phyloP scores from a whole-genome alignment of 2,113 vertebrate genomes.

The Daboia siamensis region DNA sequence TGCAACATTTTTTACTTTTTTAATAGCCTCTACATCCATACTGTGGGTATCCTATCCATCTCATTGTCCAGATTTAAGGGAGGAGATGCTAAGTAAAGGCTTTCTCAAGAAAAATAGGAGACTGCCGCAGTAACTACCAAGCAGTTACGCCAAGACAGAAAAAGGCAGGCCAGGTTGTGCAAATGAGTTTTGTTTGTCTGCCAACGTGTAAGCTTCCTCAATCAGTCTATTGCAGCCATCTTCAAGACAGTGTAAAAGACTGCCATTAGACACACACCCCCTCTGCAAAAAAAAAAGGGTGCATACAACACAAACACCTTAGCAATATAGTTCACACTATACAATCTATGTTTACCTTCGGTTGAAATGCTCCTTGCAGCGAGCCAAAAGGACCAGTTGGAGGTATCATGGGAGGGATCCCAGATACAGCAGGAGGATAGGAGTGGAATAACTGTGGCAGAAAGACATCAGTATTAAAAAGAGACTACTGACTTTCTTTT shows the following conservation, averaged over 20 bases:
- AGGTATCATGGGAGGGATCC: conserved; percentile 94
- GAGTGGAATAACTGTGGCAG: conserved; percentile 91
- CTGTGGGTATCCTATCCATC: too few relatives aligned
- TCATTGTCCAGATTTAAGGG: too few relatives aligned
- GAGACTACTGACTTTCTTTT: rapidly evolving
- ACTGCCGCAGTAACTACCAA: too few relatives aligned
- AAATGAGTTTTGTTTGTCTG: too few relatives aligned
- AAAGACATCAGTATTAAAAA: conserved; percentile 30
- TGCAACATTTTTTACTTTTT: too few relatives aligned
- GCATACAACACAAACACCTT: neutral
- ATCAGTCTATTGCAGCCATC: neutral
- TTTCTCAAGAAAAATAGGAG: too few relatives aligned
- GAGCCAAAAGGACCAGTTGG: conserved; percentile 94
- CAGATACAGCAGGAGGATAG: conserved; percentile 92
- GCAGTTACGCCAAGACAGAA: too few relatives aligned
- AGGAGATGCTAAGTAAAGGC: too few relatives aligned
- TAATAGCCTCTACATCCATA: too few relatives aligned
- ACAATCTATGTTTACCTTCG: conserved; percentile 78
- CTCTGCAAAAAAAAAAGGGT: neutral
- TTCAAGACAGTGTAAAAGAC: neutral
- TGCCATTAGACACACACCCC: too few relatives aligned
- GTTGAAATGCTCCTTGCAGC: conserved; percentile 96
- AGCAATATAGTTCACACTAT: rapidly evolving
- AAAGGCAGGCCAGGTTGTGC: too few relatives aligned
- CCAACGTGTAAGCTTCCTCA: too few relatives aligned